Percentiles rank a stretch among this genome's conserved stretches.
Conservation (phyloP, 2,888 invertebrate genomes). For the Phasia obesa region DNA sequence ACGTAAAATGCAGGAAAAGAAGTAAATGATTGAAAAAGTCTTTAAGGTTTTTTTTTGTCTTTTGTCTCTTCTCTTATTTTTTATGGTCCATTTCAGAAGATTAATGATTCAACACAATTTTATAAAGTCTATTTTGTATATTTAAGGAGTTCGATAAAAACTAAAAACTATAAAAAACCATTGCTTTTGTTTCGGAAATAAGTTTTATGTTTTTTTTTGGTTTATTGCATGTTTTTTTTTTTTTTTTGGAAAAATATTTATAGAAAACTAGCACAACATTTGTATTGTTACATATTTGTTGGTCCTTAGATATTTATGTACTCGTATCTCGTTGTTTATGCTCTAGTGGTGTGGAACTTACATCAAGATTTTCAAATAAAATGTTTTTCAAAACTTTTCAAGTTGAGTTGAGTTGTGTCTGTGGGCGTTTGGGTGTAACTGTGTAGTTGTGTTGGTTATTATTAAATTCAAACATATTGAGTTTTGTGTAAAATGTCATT, state of each 20-base stretch:
- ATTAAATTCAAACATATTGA: conserved; percentile 29
- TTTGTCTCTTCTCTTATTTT: conserved; percentile 53
- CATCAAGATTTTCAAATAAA: conserved; percentile 58
- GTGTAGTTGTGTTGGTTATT: not conserved
- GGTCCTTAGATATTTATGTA: conserved; percentile 28
- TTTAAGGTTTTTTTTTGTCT: conserved; percentile 34
- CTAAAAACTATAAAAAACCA: not conserved
- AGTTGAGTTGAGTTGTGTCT: conserved; percentile 2
- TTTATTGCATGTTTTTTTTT: conserved; percentile 30
- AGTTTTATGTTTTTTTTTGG: conserved; percentile 26
- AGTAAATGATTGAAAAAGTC: conserved; percentile 57
- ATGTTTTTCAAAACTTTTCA: conserved; percentile 47
- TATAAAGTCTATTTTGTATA: conserved; percentile 63
- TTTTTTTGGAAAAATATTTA: conserved; percentile 23
- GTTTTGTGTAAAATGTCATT: conserved; percentile 5
- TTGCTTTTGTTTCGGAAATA: conserved; percentile 11
- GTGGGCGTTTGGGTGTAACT: not conserved
- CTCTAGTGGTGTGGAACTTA: conserved; percentile 57
- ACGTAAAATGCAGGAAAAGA: not conserved
- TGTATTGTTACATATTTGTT: not conserved
- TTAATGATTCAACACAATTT: conserved; percentile 63
- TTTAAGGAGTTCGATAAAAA: conserved; percentile 31
- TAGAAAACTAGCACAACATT: not conserved
- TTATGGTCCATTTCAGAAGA: conserved; percentile 70
- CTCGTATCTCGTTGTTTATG: conserved; percentile 50